Evolutionary conservation across 2,797 vertebrate species (phyloP), one percentile per base, ranked within the genome.

Genomic region (Poecilia picta): DNA sequence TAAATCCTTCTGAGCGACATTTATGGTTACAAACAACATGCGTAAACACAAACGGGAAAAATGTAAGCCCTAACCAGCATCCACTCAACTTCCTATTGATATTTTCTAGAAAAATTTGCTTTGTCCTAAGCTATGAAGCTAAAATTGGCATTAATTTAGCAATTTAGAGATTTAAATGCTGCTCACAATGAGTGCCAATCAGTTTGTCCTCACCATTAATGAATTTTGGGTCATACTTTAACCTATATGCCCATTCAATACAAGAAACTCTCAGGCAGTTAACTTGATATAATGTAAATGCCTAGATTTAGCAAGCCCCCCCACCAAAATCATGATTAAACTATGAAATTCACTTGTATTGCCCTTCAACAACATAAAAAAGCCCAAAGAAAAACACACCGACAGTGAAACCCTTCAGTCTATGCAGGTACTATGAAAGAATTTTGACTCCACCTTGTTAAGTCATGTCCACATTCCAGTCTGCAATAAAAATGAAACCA

Each of bases 381-480:
- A 45, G 43, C 12, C 41, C n/a, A 68, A n/a, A 8, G 25, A 71
- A 12, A 10, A 15, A 43, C 7, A 20, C 1, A 28, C 41, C n/a
- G 5, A 5, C 6, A 25, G 25, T n/a, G 23, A 43, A 45, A 28
- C 11, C 68, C 39, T 45, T 45, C 28, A 43, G 66, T 70, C 23
- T 43, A 43, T 70, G 68, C 25, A 45, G 68, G 41, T 28, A 28
- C 36, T 5, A n/a, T 25, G 4, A 43, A 39, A 43, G 39, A 43
- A 70, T 25, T 70, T n/a, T 64, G 62, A 64, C 33, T 64, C 33
- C 25, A n/a, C 20, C 23, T 71, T 71, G 41, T 71, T 45, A 25
- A 70, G 39, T 43, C 66, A 41, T 70, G 39, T n/a, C 39, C 39
- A 43, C 66, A 70, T 70, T 70, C 66, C 66, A 70, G 20, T 70